A percentile compares a stretch with the other conserved stretches of the same genome.
These are phyloP conservation scores for Ceriagrion tenellum DNA, from an alignment of 2,888 invertebrate genomes.

Conservation along the genomic window DNA sequence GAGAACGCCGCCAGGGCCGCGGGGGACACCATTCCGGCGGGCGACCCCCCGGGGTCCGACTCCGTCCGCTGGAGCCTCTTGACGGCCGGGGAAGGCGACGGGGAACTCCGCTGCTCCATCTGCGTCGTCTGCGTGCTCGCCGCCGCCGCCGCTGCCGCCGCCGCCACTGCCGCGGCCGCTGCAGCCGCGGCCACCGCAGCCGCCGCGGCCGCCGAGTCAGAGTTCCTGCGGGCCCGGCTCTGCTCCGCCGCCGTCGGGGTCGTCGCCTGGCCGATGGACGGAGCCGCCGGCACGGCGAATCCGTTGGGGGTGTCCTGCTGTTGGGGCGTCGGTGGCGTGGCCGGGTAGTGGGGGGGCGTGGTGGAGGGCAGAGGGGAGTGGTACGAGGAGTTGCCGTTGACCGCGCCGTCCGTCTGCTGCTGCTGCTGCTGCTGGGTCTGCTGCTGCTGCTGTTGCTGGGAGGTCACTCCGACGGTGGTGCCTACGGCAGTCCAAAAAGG, in stretches of 20 bases:
- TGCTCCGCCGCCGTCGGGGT: constrained; percentile 67
- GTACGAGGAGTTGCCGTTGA: constrained; percentile 6
- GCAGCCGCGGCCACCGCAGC: constrained; percentile 77
- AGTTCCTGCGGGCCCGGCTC: constrained; percentile 79
- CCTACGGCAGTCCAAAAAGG: constrained; percentile 81
- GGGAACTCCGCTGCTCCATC: constrained; percentile 70
- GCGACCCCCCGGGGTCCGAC: constrained; percentile 73
- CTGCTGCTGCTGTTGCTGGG: constrained; percentile 71
- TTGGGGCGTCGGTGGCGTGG: constrained; percentile 75
- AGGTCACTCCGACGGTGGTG: constrained; percentile 79
- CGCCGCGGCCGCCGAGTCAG: constrained; percentile 80
- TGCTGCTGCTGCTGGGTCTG: constrained; percentile 67
- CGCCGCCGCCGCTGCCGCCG: constrained; percentile 79
- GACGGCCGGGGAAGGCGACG: constrained; percentile 74
- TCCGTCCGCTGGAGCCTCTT: constrained; percentile 73
- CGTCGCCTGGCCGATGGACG: constrained; percentile 24
- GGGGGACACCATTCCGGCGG: constrained; percentile 80
- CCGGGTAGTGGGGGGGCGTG: constrained; percentile 77
- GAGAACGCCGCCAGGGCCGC: constrained; percentile 79
- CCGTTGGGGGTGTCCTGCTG: constrained; percentile 58
- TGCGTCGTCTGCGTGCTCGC: constrained; percentile 76
- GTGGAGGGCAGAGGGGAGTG: constrained; percentile 63
- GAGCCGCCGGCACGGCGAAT: constrained; percentile 67
- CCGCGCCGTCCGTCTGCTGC: constrained; percentile 76
- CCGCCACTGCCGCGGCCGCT: constrained; percentile 74